Percentiles rank a stretch among this genome's conserved stretches.
Conservation (phyloP, 2,113 vertebrate genomes). For the Microcebus ravelobensis region DNA sequence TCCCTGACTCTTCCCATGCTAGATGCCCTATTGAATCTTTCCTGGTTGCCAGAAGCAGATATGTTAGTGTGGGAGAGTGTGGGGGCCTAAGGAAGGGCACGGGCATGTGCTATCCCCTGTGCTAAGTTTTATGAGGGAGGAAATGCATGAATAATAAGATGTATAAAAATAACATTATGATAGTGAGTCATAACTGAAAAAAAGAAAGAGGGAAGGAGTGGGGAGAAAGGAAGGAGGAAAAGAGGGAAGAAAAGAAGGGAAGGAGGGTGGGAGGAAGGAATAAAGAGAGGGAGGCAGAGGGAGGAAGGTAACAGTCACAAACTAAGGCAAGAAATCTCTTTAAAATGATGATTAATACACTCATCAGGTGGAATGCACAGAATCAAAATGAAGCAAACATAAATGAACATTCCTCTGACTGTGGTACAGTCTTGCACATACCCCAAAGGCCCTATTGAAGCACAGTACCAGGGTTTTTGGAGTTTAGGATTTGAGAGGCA, state of each 20-base stretch:
- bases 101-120: neutral
- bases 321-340: neutral
- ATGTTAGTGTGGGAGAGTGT: neutral
- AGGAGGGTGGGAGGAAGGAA: no score
- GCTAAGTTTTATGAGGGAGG: neutral
- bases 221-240: neutral
- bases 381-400: neutral
- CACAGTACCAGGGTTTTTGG: neutral
- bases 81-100: neutral
- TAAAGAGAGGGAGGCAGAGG: neutral
- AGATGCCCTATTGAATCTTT: neutral
- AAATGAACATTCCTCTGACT: neutral
- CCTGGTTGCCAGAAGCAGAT: neutral
- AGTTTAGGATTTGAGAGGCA: neutral
- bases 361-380: neutral
- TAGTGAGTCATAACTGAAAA: neutral
- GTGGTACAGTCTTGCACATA: neutral
- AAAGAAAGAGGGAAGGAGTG: neutral
- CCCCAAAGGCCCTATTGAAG: neutral
- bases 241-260: no score
- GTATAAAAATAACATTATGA: neutral
- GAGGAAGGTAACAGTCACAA: neutral
- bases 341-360: neutral
- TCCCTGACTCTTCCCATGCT: neutral
- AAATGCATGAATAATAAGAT: slow-evolving; percentile 3